These are phyloP conservation scores for Sardina pilchardus DNA, from an alignment of 2,113 vertebrate species.

Conservation along the genomic window DNA sequence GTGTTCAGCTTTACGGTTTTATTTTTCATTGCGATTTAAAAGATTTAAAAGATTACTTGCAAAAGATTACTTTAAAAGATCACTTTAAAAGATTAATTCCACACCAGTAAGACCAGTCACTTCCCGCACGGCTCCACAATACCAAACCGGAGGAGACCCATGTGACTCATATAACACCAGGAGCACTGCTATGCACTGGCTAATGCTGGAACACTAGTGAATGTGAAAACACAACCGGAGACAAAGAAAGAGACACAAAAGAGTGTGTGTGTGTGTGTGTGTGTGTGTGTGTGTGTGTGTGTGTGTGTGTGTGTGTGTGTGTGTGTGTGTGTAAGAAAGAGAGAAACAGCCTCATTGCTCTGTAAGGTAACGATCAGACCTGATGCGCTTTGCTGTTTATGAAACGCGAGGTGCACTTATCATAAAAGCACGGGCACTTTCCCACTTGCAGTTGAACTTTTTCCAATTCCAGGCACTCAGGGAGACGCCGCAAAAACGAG, in stretches of 20 bases:
- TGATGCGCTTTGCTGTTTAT: too few relatives aligned
- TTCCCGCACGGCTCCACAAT: not conserved
- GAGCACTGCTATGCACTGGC: not conserved
- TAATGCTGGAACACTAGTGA: not conserved
- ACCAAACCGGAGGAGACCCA: not conserved
- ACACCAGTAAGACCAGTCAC: not conserved
- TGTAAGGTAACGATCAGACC: too few relatives aligned
- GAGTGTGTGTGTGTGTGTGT: not conserved
- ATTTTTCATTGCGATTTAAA: not conserved
- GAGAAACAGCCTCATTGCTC: not conserved
- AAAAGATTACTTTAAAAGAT: too few relatives aligned
- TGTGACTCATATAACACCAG: not conserved
- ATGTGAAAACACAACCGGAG: not conserved
- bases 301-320: not conserved
- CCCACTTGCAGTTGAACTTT: too few relatives aligned
- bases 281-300: not conserved
- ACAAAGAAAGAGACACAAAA: constrained; percentile 10
- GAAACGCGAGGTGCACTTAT: too few relatives aligned
- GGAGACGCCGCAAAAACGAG: too few relatives aligned
- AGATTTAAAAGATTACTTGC: not conserved
- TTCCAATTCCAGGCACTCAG: too few relatives aligned
- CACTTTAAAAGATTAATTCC: not conserved
- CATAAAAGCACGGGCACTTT: too few relatives aligned
- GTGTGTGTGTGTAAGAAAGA: not conserved
- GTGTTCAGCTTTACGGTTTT: not conserved